Conservation (phyloP, 2,888 invertebrate species). For the Campopleginae sp. region DNA sequence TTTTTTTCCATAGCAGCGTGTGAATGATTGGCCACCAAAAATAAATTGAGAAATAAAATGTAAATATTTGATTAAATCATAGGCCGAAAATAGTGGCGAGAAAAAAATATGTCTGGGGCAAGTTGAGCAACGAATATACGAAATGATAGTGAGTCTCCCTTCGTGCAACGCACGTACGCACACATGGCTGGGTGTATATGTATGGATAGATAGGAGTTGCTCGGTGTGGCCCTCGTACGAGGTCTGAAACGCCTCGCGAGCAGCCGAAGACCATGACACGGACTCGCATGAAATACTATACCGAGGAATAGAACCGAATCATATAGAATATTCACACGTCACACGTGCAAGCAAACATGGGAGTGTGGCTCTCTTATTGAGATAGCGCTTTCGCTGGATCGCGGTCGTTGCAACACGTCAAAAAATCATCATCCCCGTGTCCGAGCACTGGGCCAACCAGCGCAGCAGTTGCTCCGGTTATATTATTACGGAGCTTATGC, state of each 20-base stretch:
- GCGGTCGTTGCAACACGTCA: slow-evolving; percentile 58
- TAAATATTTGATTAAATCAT: slow-evolving; percentile 3
- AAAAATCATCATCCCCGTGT: slow-evolving; percentile 26
- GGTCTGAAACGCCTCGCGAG: slow-evolving; percentile 13
- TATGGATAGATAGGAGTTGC: neutral
- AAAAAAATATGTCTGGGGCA: neutral
- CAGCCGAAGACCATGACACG: slow-evolving; percentile 10
- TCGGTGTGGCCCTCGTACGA: slow-evolving; percentile 5
- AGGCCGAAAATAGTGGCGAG: neutral
- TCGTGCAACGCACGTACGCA: neutral
- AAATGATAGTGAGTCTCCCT: slow-evolving; percentile 7
- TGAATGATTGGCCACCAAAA: neutral
- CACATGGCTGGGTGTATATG: neutral
- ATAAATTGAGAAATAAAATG: neutral
- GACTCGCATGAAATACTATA: neutral
- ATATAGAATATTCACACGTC: slow-evolving; percentile 31
- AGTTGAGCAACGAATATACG: neutral
- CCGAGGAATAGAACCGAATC: neutral
- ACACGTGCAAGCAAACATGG: slow-evolving; percentile 45
- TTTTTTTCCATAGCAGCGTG: neutral
- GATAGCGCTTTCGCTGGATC: slow-evolving; percentile 39
- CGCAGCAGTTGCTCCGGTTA: neutral
- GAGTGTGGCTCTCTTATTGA: slow-evolving; percentile 44
- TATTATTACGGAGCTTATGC: slow-evolving; percentile 16
- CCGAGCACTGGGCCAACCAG: slow-evolving; percentile 11